Evolutionary conservation across 2,888 invertebrate genomes (phyloP), one percentile per base, ranked within the genome.

Genomic region (Thera obeliscata): DNA sequence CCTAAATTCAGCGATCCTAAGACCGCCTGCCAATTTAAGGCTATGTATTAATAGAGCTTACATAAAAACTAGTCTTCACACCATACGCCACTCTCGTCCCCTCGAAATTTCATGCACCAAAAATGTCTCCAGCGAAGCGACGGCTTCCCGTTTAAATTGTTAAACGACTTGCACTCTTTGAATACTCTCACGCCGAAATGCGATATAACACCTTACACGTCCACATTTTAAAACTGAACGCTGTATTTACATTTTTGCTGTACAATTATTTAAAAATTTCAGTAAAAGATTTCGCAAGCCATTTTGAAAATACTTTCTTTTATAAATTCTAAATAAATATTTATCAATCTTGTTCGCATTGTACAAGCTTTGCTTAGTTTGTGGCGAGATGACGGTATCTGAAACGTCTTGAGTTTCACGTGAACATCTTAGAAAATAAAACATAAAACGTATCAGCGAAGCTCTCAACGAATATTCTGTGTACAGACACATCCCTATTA

Each of bases 81-180:
- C 50, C 69, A 63, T 72, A 71, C 66, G 50, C 66, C 66, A 69
- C 59, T 36, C 57, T 64, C 58, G 61, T 67, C 33, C 60, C 66
- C 67, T 70, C 75, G 74, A 80, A 86, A 87, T 87, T 88, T 87
- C 84, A 87, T 86, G 87, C 86, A 82, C 86, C 85, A 86, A 89
- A 90, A 88, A 89, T 89, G 85, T 85, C 82, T 80, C 76, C 77
- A 72, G 70, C 79, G 75, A 70, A 76, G 76, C 79, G 77, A 71
- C 76, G 81, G 81, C 81, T 80, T 84, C 85, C 78, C 87, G 87
- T 87, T 87, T 86, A 86, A 90, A 91, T 90, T 87, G 87, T 87
- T 87, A 85, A 89, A 83, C 84, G 83, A 73, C 73, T 71, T 74
- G 72, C 76, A 75, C 71, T 74, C 72, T 73, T 66, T 73, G 71